Base-by-base conservation (phyloP, 2,888 invertebrate species). In the Automeris io region DNA sequence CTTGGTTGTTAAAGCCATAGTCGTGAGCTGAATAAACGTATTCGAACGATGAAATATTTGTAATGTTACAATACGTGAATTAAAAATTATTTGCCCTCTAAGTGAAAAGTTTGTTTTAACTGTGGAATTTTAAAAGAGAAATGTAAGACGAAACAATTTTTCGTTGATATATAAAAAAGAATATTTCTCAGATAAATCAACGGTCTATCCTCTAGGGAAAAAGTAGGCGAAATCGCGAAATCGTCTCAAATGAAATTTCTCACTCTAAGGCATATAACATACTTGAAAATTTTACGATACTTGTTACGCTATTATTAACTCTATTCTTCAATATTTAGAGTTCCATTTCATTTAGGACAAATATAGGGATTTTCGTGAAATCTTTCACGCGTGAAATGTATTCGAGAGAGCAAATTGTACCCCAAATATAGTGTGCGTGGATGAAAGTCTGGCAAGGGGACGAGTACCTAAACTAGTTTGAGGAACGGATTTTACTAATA, bases 181-280 rank as follows among this genome's bases (percentile, higher is more conserved):
- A 68, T 63, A 64, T 57, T 61, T 64, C 49, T 42, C 51, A 64
- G 64, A 78, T 80, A 83, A 83, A 81, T 82, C 82, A 81, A 74
- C 73, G 62, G 56, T 43, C 54, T 52, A 45, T 60, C 67, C 79
- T 66, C 59, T 16, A 54, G 75, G 79, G 74, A 63, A 66, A 65
- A 55, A 61, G 68, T 49, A 58, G 53, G 58, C 59, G 62, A 73
- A 77, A 76, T 82, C 78, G 76, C 70, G 67, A 71, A 81, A 79
- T 78, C 73, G 76, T 75, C 79, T 70, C 77, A 81, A 82, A 83
- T 81, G 77, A 83, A 83, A 81, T 83, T 82, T 82, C 77, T 72
- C 69, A 77, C 78, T 72, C 63, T 68, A 56, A 63, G 61, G 58
- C 69, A 51, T 67, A 69, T 66, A 72, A 68, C 69, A 68, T 67